Percentiles rank a stretch among this genome's conserved stretches.
Evolutionary conservation across 1,140 invertebrate species (phyloP).

Genomic region (Aradophagus sp.): DNA sequence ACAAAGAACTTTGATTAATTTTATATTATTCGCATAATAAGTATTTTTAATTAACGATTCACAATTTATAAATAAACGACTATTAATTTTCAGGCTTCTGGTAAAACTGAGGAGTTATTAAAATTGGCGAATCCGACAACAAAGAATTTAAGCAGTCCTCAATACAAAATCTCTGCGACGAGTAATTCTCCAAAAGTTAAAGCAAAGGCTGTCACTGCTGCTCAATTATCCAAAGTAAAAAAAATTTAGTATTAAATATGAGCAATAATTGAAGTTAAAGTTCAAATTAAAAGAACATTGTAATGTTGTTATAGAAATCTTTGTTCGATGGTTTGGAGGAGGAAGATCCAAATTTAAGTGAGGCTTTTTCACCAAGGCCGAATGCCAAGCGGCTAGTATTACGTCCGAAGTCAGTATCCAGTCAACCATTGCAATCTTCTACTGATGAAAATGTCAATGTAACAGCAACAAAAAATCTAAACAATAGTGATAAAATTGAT

Average conservation of each 20-base stretch:
- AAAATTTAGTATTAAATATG: too few relatives aligned
- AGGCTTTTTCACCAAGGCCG: conserved; percentile 79
- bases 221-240: conserved; percentile 72
- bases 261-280: too few relatives aligned
- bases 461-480: conserved; percentile 20
- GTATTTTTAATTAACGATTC: conserved; percentile 1
- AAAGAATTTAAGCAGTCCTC: conserved; percentile 74
- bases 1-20: too few relatives aligned
- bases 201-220: conserved; percentile 75
- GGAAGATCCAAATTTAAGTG: conserved; percentile 78
- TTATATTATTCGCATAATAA: too few relatives aligned
- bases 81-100: conserved; percentile 72
- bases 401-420: conserved; percentile 64
- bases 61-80: too few relatives aligned
- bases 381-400: conserved; percentile 80
- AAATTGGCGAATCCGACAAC: conserved; percentile 83
- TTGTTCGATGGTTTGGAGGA: conserved; percentile 83
- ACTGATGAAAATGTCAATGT: conserved; percentile 51
- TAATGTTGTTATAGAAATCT: conserved; percentile 78
- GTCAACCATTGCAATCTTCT: conserved; percentile 27
- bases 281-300: too few relatives aligned
- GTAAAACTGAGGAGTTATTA: conserved; percentile 81
- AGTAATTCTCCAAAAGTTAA: conserved; percentile 78
- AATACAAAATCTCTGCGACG: conserved; percentile 80
- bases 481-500: conserved; percentile 25